These are phyloP conservation scores for Hippasteria phrygiana DNA, from an alignment of 53 echinoderm and acorn worm genomes.

Conservation along the genomic window DNA sequence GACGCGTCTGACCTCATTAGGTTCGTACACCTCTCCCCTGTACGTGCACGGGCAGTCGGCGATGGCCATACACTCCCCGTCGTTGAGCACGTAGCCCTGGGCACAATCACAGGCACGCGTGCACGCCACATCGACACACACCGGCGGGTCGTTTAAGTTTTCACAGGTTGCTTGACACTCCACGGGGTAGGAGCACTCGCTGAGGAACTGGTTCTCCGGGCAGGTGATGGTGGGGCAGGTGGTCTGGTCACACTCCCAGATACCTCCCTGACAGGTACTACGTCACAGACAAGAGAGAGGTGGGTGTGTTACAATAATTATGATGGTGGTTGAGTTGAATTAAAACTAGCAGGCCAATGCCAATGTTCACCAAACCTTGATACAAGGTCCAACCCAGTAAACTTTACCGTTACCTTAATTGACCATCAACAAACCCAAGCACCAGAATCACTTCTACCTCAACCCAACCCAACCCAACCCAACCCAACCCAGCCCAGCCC, in stretches of 20 bases:
- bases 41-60: constrained; percentile 70
- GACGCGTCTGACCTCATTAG: constrained; percentile 25
- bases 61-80: constrained; percentile 70
- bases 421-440: too few species aligned
- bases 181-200: constrained; percentile 15
- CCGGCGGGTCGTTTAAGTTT: constrained; percentile 29
- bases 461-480: too few species aligned
- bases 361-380: too few species aligned
- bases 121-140: constrained; percentile 6
- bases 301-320: not conserved
- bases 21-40: constrained; percentile 52
- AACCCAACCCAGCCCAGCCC: too few species aligned
- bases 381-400: too few species aligned
- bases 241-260: constrained; percentile 55
- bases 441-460: too few species aligned
- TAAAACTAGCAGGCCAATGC: too few species aligned
- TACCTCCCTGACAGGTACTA: constrained; percentile 40
- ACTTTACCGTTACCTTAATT: too few species aligned
- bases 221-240: constrained; percentile 40
- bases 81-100: constrained; percentile 14
- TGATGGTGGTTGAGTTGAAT: too few species aligned
- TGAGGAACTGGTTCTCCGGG: constrained; percentile 44
- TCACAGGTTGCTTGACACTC: constrained; percentile 41
- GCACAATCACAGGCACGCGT: constrained; percentile 17
- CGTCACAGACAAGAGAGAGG: not conserved